Evolutionary conservation across 2,113 vertebrate species (phyloP).

Genomic region (Emydocephalus ijimae): DNA sequence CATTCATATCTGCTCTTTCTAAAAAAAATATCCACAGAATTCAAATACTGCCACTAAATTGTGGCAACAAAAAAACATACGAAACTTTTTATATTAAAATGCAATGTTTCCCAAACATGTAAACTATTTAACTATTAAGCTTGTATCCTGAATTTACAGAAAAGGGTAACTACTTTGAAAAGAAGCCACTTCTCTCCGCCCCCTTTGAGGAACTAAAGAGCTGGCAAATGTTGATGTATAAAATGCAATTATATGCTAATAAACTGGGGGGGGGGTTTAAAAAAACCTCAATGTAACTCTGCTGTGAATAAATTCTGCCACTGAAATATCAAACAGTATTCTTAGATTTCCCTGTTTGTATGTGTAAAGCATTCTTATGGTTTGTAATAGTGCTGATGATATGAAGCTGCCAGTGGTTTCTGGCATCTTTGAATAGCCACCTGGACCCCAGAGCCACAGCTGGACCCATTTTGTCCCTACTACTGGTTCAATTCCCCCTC

Average conservation of each 20-base stretch:
- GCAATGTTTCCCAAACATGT: constrained; percentile 49
- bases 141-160: constrained; percentile 56
- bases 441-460: background rate
- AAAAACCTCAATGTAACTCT: constrained; percentile 67
- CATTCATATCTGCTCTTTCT: constrained; percentile 26
- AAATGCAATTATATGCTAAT: constrained; percentile 61
- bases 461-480: background rate
- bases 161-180: constrained; percentile 59
- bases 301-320: constrained; percentile 70
- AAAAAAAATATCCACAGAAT: constrained; percentile 32
- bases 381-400: background rate
- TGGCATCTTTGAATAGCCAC: background rate
- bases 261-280: constrained; percentile 49
- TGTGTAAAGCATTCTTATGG: constrained; percentile 54
- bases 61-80: constrained; percentile 34
- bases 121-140: constrained; percentile 30
- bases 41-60: constrained; percentile 47
- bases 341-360: constrained; percentile 61
- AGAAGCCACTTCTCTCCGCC: constrained; percentile 29
- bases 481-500: background rate
- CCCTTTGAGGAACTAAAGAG: constrained; percentile 56
- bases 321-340: constrained; percentile 63
- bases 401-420: background rate
- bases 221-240: constrained; percentile 63
- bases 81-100: constrained; percentile 57